phyloP scores from a whole-genome alignment of 2,797 vertebrate genomes.

The Zalophus californianus region DNA sequence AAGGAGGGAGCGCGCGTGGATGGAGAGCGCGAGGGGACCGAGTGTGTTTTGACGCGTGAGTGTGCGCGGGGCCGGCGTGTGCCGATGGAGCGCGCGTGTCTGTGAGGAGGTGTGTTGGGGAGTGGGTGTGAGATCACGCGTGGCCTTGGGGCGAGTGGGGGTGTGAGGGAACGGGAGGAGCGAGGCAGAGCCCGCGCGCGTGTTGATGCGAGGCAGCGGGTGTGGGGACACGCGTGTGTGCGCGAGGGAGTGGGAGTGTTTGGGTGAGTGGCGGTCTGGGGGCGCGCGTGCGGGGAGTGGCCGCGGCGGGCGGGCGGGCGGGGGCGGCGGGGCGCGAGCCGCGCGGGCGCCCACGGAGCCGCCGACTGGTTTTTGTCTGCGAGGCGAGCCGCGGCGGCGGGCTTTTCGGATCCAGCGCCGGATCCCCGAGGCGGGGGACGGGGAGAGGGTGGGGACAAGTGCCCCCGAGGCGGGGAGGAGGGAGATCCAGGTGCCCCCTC shows the following conservation, averaged over 20 bases:
- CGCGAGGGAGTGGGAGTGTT: background rate
- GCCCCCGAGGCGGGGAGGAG: no score
- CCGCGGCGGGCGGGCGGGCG: background rate
- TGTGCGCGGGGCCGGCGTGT: background rate
- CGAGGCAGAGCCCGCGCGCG: background rate
- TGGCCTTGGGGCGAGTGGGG: background rate
- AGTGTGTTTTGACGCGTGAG: background rate
- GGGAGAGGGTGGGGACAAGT: background rate
- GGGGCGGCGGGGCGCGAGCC: background rate
- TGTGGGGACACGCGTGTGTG: slow-evolving; percentile 1
- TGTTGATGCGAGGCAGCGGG: background rate
- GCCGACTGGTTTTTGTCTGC: slow-evolving; percentile 19
- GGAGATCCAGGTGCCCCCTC: background rate
- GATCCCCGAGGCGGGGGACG: background rate
- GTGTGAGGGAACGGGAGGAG: background rate
- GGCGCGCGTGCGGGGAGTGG: background rate
- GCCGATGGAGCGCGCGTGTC: background rate
- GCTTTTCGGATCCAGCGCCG: background rate
- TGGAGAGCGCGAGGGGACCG: background rate
- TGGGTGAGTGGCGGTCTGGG: background rate
- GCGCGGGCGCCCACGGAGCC: background rate
- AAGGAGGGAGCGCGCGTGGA: background rate
- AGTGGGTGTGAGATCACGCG: background rate
- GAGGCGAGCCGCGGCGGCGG: background rate
- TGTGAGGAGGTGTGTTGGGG: background rate